Evolutionary conservation across 2,797 vertebrate genomes (phyloP).

Genomic region (Semotilus atromaculatus): DNA sequence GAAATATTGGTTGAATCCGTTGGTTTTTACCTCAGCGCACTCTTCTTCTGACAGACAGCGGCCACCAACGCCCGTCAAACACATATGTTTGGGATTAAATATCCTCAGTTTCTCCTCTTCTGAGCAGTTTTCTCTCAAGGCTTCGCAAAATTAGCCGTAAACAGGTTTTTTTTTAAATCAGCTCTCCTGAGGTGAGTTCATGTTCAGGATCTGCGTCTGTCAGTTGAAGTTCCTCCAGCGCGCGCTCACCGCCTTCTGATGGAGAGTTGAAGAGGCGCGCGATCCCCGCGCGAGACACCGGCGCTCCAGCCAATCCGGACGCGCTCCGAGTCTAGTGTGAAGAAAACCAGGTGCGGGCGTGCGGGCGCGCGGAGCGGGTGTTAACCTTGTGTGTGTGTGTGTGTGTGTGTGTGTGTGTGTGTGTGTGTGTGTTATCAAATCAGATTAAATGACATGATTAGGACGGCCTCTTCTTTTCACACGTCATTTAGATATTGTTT

Average conservation of each 20-base stretch:
- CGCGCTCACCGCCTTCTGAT: slow-evolving; percentile 71
- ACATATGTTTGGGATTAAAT: slow-evolving; percentile 21
- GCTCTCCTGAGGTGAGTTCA: slow-evolving; percentile 64
- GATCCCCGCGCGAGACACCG: slow-evolving; percentile 70
- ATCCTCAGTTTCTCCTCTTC: slow-evolving; percentile 32
- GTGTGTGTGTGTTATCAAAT: no score
- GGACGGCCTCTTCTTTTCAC: no score
- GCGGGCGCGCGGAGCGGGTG: slow-evolving; percentile 70
- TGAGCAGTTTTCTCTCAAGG: slow-evolving; percentile 43
- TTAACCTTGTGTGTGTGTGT: background rate
- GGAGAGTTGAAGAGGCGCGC: slow-evolving; percentile 66
- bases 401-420: no score
- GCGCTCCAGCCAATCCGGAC: slow-evolving; percentile 78
- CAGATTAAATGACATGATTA: no score
- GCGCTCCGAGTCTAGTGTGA: slow-evolving; percentile 60
- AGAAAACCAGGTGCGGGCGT: slow-evolving; percentile 76
- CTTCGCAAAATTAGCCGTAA: slow-evolving; percentile 54
- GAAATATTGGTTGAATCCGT: background rate
- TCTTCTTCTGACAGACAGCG: slow-evolving; percentile 9
- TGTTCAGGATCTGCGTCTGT: slow-evolving; percentile 63
- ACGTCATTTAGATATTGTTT: no score
- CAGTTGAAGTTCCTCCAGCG: slow-evolving; percentile 64
- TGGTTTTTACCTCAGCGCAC: slow-evolving; percentile 27
- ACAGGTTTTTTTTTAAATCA: slow-evolving; percentile 49
- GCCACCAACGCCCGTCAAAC: slow-evolving; percentile 23